Evolutionary conservation across 1,140 invertebrate species (phyloP).

Genomic region (Calliopsis andreniformis): DNA sequence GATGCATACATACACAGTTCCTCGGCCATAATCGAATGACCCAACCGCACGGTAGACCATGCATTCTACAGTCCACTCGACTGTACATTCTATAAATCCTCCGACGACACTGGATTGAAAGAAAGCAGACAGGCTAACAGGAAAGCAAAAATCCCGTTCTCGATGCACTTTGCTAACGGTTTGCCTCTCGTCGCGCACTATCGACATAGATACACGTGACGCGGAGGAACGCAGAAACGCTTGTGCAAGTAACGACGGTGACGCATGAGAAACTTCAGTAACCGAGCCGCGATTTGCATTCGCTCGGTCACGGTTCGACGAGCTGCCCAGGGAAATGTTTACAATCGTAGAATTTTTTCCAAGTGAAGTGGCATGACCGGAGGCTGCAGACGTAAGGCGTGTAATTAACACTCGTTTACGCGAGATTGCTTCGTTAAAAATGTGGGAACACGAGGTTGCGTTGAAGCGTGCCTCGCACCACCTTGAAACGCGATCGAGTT

Average conservation of each 20-base stretch:
- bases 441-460: background rate
- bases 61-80: too few relatives aligned
- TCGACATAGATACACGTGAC: background rate
- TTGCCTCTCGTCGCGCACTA: background rate
- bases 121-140: too few relatives aligned
- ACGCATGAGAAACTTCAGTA: constrained; percentile 46
- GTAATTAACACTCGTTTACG: constrained; percentile 6
- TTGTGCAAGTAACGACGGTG: constrained; percentile 33
- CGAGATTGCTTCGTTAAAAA: background rate
- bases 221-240: background rate
- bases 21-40: too few relatives aligned
- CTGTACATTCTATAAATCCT: too few relatives aligned
- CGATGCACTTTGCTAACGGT: constrained; percentile 2
- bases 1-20: too few relatives aligned
- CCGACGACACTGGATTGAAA: too few relatives aligned
- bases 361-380: background rate
- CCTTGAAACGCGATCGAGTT: background rate
- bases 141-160: background rate
- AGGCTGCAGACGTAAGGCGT: background rate
- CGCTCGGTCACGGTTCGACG: constrained; percentile 11
- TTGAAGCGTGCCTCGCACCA: background rate
- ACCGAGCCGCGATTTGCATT: constrained; percentile 36
- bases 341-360: background rate
- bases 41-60: too few relatives aligned
- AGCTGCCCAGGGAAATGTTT: background rate